Conservation (phyloP, 2,797 vertebrate genomes). For the Odontamblyopus rebecca region DNA sequence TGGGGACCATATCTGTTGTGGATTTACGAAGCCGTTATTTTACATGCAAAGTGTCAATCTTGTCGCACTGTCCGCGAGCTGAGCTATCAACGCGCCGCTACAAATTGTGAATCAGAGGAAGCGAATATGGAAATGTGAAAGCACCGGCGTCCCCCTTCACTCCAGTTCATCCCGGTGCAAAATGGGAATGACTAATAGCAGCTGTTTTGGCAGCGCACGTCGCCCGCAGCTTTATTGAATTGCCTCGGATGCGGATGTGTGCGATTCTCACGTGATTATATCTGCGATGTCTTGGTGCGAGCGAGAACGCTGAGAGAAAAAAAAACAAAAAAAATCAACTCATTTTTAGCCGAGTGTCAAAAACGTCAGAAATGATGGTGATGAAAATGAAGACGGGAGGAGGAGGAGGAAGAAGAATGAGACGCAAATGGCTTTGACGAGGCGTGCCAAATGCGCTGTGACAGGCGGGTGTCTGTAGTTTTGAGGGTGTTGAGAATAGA, state of each 20-base stretch:
- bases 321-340: slow-evolving; percentile 17
- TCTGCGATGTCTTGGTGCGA: slow-evolving; percentile 3
- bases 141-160: slow-evolving; percentile 9
- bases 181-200: slow-evolving; percentile 38
- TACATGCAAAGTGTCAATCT: slow-evolving; percentile 12
- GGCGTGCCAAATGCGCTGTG: slow-evolving; percentile 56
- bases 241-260: neutral
- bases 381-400: slow-evolving; percentile 53
- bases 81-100: neutral
- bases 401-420: slow-evolving; percentile 43
- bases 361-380: slow-evolving; percentile 43
- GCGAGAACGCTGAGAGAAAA: neutral
- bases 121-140: slow-evolving; percentile 28
- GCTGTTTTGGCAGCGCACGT: slow-evolving; percentile 24
- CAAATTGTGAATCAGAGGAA: slow-evolving; percentile 27
- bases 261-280: slow-evolving; percentile 3
- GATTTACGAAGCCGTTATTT: slow-evolving; percentile 7
- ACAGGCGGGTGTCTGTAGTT: slow-evolving; percentile 61
- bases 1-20: neutral
- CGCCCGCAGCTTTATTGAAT: neutral
- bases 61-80: slow-evolving; percentile 9
- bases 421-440: slow-evolving; percentile 62
- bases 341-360: slow-evolving; percentile 23
- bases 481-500: slow-evolving; percentile 55
- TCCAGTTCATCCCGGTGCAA: slow-evolving; percentile 16